phyloP scores from a whole-genome alignment of 2,888 invertebrate species.

The Campoletis raptor region DNA sequence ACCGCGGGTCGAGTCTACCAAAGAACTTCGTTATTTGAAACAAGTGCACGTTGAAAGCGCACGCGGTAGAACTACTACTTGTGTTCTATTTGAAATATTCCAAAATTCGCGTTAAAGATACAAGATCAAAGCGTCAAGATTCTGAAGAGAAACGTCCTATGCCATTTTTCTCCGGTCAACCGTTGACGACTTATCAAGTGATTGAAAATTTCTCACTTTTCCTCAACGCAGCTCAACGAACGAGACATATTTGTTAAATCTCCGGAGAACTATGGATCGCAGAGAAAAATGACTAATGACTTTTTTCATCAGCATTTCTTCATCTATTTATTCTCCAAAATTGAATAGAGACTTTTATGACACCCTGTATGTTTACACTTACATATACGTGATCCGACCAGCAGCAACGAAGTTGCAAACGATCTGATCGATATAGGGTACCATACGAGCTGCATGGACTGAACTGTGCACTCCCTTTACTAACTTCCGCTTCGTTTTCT shows the following conservation, averaged over 20 bases:
- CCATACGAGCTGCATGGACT: constrained; percentile 1
- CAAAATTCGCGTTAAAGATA: not conserved
- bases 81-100: not conserved
- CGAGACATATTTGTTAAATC: not conserved
- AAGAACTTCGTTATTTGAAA: constrained; percentile 65
- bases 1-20: constrained; percentile 47
- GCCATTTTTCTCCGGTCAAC: not conserved
- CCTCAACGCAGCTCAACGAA: not conserved
- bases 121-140: not conserved
- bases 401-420: constrained; percentile 52
- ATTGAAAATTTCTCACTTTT: not conserved
- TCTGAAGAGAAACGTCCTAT: not conserved
- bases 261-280: not conserved
- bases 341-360: not conserved
- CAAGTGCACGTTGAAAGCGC: constrained; percentile 43
- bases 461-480: constrained; percentile 25
- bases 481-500: constrained; percentile 62
- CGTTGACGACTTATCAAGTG: not conserved
- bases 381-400: not conserved
- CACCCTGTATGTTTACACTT: constrained; percentile 14
- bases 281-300: not conserved
- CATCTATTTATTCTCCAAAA: not conserved
- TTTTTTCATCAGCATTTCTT: not conserved
- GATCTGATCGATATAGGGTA: constrained; percentile 63
- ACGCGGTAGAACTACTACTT: not conserved